Percentiles rank a stretch among this genome's conserved stretches.
Conservation (phyloP, 2,113 vertebrate species). For the Martes martes region DNA sequence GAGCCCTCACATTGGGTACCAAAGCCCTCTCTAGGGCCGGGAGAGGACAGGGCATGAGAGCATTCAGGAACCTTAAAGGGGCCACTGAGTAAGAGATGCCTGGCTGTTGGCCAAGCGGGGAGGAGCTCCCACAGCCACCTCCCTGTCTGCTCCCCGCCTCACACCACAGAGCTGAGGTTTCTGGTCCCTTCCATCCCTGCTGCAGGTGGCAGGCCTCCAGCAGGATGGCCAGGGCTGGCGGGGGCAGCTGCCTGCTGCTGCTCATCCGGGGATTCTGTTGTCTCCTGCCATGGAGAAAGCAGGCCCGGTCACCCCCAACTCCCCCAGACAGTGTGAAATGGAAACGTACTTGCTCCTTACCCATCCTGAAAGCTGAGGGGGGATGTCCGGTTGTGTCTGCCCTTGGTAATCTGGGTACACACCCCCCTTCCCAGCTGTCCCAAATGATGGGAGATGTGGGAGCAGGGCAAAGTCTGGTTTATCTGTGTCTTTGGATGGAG, state of each 20-base stretch:
- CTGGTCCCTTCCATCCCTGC: background rate
- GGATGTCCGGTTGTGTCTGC: background rate
- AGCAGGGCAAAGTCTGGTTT: background rate
- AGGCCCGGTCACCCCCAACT: background rate
- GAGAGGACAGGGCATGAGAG: background rate
- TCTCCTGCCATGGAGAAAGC: background rate
- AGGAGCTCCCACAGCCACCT: background rate
- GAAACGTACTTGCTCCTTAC: background rate
- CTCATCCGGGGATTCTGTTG: background rate
- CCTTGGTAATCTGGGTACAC: background rate
- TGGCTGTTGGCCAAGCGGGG: background rate
- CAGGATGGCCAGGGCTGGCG: background rate
- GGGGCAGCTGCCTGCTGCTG: background rate
- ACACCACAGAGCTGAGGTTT: background rate
- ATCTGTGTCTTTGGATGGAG: constrained; percentile 25
- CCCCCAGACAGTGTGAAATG: background rate
- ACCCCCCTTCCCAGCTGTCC: background rate
- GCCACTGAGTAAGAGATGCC: background rate
- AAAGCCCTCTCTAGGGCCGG: background rate
- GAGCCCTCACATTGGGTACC: background rate
- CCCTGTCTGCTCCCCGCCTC: too few species aligned
- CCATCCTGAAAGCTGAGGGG: background rate
- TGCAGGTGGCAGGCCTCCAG: background rate
- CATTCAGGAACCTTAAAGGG: background rate
- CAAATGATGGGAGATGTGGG: background rate